Conservation (phyloP, 2,888 invertebrate genomes). For the Dasypogon diadema region DNA sequence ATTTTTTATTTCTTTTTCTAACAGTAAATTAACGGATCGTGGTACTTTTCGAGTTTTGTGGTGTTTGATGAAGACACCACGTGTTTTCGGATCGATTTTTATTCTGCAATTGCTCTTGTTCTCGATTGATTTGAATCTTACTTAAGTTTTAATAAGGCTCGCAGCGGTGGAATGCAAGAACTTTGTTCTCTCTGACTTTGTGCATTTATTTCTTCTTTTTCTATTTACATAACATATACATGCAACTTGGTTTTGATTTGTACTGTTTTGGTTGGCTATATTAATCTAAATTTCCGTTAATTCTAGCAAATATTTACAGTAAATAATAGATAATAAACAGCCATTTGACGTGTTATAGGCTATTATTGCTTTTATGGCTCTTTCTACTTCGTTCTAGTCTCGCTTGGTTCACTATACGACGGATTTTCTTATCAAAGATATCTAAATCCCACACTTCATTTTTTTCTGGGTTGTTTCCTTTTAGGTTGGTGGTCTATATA, state of each 20-base stretch:
- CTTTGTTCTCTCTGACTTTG: neutral
- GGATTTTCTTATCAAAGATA: too few species aligned
- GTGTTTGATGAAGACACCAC: too few species aligned
- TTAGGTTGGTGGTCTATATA: too few species aligned
- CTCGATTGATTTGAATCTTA: neutral
- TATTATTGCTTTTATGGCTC: neutral
- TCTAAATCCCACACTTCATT: conserved; percentile 24
- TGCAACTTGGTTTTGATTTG: neutral
- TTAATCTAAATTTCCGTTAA: neutral
- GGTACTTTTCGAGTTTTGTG: too few species aligned
- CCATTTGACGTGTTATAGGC: neutral
- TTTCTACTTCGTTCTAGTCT: too few species aligned
- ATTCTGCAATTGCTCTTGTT: neutral
- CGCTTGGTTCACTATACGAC: too few species aligned
- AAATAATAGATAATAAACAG: too few species aligned
- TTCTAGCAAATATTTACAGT: conserved; percentile 9
- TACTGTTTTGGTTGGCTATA: conserved; percentile 20
- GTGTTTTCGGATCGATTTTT: too few species aligned
- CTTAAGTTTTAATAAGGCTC: conserved; percentile 40
- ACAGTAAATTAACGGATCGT: too few species aligned
- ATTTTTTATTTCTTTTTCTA: conserved; percentile 69
- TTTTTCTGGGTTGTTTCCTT: neutral
- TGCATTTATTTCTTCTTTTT: conserved; percentile 1
- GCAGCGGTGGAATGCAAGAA: conserved; percentile 36
- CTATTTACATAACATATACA: neutral